Percentiles rank a stretch among this genome's conserved stretches.
phyloP scores from a whole-genome alignment of 2,888 invertebrate genomes.

The Electrophaes corylata region DNA sequence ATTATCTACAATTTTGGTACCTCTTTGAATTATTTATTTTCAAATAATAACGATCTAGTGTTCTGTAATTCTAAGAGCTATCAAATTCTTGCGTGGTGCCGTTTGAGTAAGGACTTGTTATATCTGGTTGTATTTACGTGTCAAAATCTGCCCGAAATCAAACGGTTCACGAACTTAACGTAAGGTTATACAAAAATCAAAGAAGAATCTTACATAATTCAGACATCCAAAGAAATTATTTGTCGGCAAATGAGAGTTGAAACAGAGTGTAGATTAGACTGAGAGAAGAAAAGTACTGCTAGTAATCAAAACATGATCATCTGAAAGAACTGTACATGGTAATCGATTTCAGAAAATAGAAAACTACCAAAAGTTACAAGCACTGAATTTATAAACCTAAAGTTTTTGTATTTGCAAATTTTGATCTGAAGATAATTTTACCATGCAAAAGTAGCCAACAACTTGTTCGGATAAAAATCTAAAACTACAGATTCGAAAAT shows the following conservation, averaged over 20 bases:
- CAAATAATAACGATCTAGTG: not conserved
- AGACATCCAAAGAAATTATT: slow-evolving; percentile 73
- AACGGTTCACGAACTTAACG: slow-evolving; percentile 48
- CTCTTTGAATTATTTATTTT: slow-evolving; percentile 44
- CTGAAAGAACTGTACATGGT: slow-evolving; percentile 55
- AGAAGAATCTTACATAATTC: slow-evolving; percentile 70
- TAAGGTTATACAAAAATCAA: slow-evolving; percentile 55
- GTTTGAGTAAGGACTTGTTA: slow-evolving; percentile 50
- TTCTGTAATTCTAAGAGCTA: slow-evolving; percentile 50
- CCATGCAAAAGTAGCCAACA: slow-evolving; percentile 66
- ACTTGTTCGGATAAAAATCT: slow-evolving; percentile 48
- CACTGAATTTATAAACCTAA: slow-evolving; percentile 55
- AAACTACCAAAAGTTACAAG: slow-evolving; percentile 69
- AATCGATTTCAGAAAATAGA: slow-evolving; percentile 54
- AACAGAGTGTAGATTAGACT: slow-evolving; percentile 67
- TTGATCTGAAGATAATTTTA: slow-evolving; percentile 48
- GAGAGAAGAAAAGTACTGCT: slow-evolving; percentile 42
- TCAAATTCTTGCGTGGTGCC: slow-evolving; percentile 50
- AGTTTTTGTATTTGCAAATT: slow-evolving; percentile 39
- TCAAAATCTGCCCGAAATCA: slow-evolving; percentile 46
- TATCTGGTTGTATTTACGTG: slow-evolving; percentile 26
- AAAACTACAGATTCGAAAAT: slow-evolving; percentile 51
- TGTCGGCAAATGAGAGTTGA: slow-evolving; percentile 73
- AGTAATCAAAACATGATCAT: slow-evolving; percentile 37
- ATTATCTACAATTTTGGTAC: slow-evolving; percentile 61